phyloP scores from a whole-genome alignment of 2,888 invertebrate species.

The Drosophila merina region DNA sequence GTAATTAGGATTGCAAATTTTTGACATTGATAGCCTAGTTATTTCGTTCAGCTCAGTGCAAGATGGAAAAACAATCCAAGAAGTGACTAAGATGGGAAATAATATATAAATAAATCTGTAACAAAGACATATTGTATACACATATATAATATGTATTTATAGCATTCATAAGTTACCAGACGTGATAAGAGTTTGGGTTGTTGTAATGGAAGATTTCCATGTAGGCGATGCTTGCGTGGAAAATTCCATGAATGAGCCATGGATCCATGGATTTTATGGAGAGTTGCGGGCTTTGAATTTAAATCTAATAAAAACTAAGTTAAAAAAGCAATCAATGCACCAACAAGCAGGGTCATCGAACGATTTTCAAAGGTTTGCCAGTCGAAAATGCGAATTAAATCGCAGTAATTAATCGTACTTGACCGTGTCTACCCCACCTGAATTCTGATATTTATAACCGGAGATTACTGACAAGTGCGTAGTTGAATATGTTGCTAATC shows the following conservation, averaged over 20 bases:
- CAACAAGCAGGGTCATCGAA: conserved; percentile 7
- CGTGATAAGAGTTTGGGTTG: conserved; percentile 51
- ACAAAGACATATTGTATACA: not conserved
- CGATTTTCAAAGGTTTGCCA: not conserved
- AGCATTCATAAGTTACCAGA: conserved; percentile 3
- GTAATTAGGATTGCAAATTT: not conserved
- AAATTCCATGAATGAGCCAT: conserved; percentile 49
- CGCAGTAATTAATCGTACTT: conserved; percentile 12
- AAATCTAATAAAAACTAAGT: not conserved
- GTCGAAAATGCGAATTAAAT: not conserved
- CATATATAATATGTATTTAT: not conserved
- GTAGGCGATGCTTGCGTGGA: conserved; percentile 49
- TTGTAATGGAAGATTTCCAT: conserved; percentile 56
- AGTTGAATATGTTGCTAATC: conserved; percentile 20
- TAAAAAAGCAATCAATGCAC: too few species aligned
- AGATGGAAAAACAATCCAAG: too few species aligned
- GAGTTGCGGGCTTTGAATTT: not conserved
- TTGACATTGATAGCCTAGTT: not conserved
- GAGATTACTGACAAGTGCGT: conserved; percentile 1
- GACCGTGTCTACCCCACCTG: conserved; percentile 7
- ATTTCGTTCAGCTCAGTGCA: not conserved
- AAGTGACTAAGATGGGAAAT: not conserved
- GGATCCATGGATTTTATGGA: not conserved
- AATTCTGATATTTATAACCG: not conserved
- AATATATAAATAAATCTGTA: not conserved